phyloP scores from a whole-genome alignment of 2,797 vertebrate genomes.

The Amazona finschi region DNA sequence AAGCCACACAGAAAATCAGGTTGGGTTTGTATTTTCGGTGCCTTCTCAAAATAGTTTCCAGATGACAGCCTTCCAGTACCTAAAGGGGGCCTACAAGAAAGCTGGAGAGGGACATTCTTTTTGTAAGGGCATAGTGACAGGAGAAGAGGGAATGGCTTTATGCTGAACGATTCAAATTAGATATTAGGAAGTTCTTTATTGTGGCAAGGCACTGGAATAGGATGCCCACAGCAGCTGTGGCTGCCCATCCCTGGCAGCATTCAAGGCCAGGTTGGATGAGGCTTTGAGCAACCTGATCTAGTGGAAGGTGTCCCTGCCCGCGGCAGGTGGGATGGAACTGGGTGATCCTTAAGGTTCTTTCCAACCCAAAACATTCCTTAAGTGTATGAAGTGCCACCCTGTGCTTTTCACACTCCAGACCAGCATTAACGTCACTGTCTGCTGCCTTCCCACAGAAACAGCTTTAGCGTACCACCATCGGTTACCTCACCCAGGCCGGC shows the following conservation, averaged over 20 bases:
- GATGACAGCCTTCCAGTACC: fast-evolving
- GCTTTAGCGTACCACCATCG: fast-evolving
- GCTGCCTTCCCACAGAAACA: too few species aligned
- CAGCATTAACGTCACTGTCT: fast-evolving
- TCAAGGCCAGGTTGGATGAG: not conserved
- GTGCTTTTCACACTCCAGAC: not conserved
- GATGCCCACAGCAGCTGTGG: not conserved
- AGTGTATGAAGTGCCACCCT: fast-evolving
- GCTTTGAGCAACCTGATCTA: not conserved
- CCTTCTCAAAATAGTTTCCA: not conserved
- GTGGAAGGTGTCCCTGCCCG: not conserved
- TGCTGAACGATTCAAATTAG: not conserved
- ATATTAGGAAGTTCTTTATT: not conserved
- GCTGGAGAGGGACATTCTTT: not conserved
- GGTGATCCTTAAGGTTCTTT: not conserved
- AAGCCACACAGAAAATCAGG: fast-evolving
- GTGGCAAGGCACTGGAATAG: not conserved
- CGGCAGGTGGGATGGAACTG: not conserved
- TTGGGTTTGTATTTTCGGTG: fast-evolving
- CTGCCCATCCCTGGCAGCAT: not conserved
- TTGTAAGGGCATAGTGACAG: not conserved
- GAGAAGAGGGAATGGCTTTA: not conserved
- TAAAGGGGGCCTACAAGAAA: not conserved
- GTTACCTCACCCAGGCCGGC: too few species aligned
- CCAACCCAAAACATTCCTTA: not conserved